These are phyloP conservation scores for Beaufortia kweichowensis DNA, from an alignment of 2,113 vertebrate genomes.

Conservation along the genomic window DNA sequence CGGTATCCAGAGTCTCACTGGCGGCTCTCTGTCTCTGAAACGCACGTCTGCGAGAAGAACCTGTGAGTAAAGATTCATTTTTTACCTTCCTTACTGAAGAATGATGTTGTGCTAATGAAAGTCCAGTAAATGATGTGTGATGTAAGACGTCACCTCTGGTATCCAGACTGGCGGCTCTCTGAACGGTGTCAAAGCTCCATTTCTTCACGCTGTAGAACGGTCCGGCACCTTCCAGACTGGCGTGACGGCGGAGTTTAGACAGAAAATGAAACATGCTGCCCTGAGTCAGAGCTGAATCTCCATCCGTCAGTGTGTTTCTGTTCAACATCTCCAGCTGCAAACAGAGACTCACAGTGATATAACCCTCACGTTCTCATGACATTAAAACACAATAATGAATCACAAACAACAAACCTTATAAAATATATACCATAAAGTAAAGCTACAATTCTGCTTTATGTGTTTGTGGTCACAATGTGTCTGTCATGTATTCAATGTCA, in stretches of 20 bases:
- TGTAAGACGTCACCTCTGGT: no score
- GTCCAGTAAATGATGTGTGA: no score
- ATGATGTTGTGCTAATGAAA: no score
- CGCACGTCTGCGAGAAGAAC: slow-evolving; percentile 87
- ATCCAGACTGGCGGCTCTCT: slow-evolving; percentile 91
- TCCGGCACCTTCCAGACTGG: slow-evolving; percentile 90
- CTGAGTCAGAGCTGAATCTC: slow-evolving; percentile 49
- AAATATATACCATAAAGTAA: no score
- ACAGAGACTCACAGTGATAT: not conserved
- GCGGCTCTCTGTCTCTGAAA: slow-evolving; percentile 95
- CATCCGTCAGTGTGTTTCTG: slow-evolving; percentile 54
- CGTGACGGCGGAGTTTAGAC: slow-evolving; percentile 86
- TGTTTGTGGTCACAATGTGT: no score
- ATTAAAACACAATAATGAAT: not conserved
- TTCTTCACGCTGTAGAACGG: slow-evolving; percentile 90
- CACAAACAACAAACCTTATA: no score
- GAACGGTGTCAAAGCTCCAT: slow-evolving; percentile 89
- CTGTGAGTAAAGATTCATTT: slow-evolving; percentile 58
- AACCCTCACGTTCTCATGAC: not conserved
- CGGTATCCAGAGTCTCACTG: slow-evolving; percentile 91
- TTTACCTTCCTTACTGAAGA: no score
- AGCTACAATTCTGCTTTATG: no score
- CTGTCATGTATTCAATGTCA: no score
- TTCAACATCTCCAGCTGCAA: slow-evolving; percentile 71
- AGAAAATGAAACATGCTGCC: slow-evolving; percentile 86